Base-by-base conservation (phyloP, 2,113 vertebrate genomes). In the Malurus melanocephalus region DNA sequence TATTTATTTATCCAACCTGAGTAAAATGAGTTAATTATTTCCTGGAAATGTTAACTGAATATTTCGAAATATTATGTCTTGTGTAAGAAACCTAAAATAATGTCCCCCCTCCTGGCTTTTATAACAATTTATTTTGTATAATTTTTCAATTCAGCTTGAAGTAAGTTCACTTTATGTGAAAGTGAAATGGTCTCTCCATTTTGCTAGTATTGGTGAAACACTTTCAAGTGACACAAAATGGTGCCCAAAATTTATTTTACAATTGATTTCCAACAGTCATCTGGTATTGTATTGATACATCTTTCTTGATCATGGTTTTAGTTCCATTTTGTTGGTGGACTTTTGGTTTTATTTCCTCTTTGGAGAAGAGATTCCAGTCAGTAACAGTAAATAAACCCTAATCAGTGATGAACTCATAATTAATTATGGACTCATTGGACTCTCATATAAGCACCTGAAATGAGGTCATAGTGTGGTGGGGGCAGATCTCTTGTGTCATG, bases 401-500 rank as follows among this genome's bases (percentile, higher is more conserved):
- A 48, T 52, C n/a, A 60, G 3, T n/a, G 49, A 33, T 32, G 33
- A 51, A 13, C 6, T 16, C 32, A 51, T 51, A 45, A 38, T 24
- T 12, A 79, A 18, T 20, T 11, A 23, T 28, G 12, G 43, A 28
- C 15, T 45, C 8, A 17, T 17, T 35, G 35, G 33, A 33, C 1
- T 59, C n/a, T 24, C 33, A 33, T 33, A 2, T 16, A 17, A 3
- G 4, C 10, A 3, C 21, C 27, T n/a, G 45, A 59, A 73, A 20
- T 10, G 18, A 40, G 45, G 3, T 57, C 1, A 0, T 21, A 24
- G 8, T 38, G 27, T n/a, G 23, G 5, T 46, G 19, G 19, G 21
- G 10, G 2, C 19, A 65, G 16, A 45, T 8, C 13, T 59, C 23
- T 21, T 52, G 6, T 24, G 20, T 20, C 7, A 5, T 33, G 19